Evolutionary conservation across 2,113 vertebrate genomes (phyloP).

Genomic region (Eulemur macaco): DNA sequence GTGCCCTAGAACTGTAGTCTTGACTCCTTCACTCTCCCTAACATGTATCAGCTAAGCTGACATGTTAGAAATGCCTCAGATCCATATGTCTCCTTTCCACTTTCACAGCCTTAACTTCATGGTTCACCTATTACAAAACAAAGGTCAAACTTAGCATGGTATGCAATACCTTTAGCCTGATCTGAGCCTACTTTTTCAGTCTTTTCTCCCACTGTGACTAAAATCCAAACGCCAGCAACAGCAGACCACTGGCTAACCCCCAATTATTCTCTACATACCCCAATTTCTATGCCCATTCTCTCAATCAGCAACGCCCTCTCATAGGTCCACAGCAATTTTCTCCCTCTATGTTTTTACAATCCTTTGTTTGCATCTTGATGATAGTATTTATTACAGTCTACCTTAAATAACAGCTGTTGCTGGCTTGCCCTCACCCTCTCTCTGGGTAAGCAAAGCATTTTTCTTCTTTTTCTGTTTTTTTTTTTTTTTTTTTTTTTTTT

Average conservation of each 20-base stretch:
- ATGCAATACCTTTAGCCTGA: neutral
- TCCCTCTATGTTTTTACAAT: neutral
- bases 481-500: too few relatives aligned
- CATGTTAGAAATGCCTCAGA: neutral
- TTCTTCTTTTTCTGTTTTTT: neutral
- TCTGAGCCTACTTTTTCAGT: slow-evolving; percentile 9
- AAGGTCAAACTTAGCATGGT: neutral
- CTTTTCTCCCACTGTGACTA: neutral
- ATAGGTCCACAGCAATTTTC: neutral
- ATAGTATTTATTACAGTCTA: neutral
- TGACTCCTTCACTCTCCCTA: neutral
- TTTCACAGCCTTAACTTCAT: neutral
- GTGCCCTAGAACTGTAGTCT: neutral
- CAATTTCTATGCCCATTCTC: neutral
- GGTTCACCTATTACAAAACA: slow-evolving; percentile 25
- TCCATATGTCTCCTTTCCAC: neutral
- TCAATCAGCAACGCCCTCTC: neutral
- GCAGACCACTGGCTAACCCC: neutral
- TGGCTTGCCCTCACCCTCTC: neutral
- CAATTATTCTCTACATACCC: neutral
- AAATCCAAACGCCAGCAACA: slow-evolving; percentile 35
- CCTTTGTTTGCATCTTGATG: neutral
- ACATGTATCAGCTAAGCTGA: neutral
- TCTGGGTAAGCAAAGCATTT: neutral
- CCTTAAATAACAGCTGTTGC: neutral